Base-by-base conservation (phyloP, 23 tunicate genomes). In the Phallusia fumigata region DNA sequence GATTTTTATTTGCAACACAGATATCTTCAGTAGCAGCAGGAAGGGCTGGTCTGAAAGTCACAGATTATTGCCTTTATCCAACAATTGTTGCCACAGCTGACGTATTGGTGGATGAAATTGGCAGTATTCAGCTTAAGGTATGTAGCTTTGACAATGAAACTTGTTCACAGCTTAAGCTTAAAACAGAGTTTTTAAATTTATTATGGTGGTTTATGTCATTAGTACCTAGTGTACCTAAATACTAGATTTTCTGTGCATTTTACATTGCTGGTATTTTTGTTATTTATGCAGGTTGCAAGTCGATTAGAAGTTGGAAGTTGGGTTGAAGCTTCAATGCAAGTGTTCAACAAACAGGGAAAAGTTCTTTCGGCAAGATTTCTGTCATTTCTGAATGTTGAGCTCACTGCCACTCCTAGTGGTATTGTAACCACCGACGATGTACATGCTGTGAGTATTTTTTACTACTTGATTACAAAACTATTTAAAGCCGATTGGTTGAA, bases 1-100 rank as follows among this genome's bases (percentile, higher is more conserved):
- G 11, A 11, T 65, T 6, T 65, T 65, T 65, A 3, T 65, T 65
- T 65, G 6, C 6, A 65, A 28, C 11, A 12, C 28, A 84, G 87
- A 31, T 89, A 0, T 31, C 44, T 19, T 82, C 95, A 30, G 76
- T 85, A 16, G 53, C 80, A 8, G 72, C 86, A 24, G 95, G 95
- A 19, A 65, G 16, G 6, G 79, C 89, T 31, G 33, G 19, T 3
- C 33, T 90, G 50, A 36, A 78, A 30, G 83, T 90, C n/a, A 33
- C 35, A 0, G 95, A 90, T 72, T 85, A 73, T 30, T 90, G 95
- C 72, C 65, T 85, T 34, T 36, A n/a, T 44, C 34, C 31, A 18
- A 64, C 35, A 21, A 26, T 76, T 21, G 73, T 79, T 19, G 81
- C 75, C 5, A 19, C 18, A 11, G 78, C 89, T 30, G 83, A 79